A percentile compares a stretch with the other conserved stretches of the same genome.
These are phyloP conservation scores for Leptura quadrifasciata DNA, from an alignment of 2,888 invertebrate genomes.

Conservation along the genomic window DNA sequence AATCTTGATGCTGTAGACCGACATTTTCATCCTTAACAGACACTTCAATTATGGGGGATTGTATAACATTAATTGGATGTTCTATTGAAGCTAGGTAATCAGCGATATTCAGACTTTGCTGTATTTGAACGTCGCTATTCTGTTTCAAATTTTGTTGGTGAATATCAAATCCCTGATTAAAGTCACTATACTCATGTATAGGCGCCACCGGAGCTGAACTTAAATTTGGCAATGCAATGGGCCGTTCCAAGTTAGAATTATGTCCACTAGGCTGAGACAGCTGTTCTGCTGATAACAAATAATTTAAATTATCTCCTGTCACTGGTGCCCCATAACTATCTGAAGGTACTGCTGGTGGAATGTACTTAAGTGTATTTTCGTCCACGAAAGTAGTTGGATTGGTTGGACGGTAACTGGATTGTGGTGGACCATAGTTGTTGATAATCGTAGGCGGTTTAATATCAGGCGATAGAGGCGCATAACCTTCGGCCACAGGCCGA, in stretches of 20 bases:
- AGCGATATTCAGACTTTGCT: slow-evolving; percentile 81
- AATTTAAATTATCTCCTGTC: slow-evolving; percentile 66
- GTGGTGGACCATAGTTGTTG: slow-evolving; percentile 43
- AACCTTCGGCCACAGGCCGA: slow-evolving; percentile 44
- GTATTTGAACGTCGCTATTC: slow-evolving; percentile 74
- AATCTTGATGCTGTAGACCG: background rate
- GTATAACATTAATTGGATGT: slow-evolving; percentile 82
- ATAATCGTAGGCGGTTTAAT: background rate
- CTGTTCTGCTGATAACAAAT: slow-evolving; percentile 62
- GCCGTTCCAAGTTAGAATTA: slow-evolving; percentile 52
- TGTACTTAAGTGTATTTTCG: slow-evolving; percentile 14
- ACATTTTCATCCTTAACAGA: slow-evolving; percentile 66
- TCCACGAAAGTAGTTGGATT: slow-evolving; percentile 18
- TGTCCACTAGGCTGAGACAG: slow-evolving; percentile 63
- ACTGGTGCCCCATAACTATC: slow-evolving; percentile 72
- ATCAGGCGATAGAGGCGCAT: background rate
- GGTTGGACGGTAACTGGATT: slow-evolving; percentile 15
- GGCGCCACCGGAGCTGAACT: slow-evolving; percentile 72
- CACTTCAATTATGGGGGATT: slow-evolving; percentile 82
- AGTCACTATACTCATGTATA: slow-evolving; percentile 78
- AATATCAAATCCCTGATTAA: slow-evolving; percentile 69
- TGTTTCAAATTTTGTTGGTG: background rate
- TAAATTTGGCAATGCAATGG: slow-evolving; percentile 81
- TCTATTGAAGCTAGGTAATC: slow-evolving; percentile 84
- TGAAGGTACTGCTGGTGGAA: slow-evolving; percentile 65